Percentiles rank a stretch among this genome's conserved stretches.
Evolutionary conservation across 2,113 vertebrate genomes (phyloP).

Genomic region (Engraulis encrasicolus): DNA sequence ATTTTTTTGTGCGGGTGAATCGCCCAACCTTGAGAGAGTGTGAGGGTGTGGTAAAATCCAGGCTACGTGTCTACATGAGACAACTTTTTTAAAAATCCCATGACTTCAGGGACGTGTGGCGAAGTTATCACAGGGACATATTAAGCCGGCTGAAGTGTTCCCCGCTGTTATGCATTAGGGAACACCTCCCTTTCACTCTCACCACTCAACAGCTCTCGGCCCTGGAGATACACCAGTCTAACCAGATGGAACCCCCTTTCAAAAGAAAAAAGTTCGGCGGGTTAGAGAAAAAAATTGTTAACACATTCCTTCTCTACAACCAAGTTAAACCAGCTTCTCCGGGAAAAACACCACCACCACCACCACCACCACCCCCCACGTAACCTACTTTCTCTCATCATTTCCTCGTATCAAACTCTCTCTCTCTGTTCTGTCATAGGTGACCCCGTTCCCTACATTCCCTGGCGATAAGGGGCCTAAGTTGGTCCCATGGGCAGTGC

Average conservation of each 20-base stretch:
- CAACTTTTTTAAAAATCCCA: background rate
- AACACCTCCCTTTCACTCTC: background rate
- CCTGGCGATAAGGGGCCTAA: background rate
- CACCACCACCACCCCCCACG: no score
- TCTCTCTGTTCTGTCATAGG: no score
- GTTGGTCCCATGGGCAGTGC: background rate
- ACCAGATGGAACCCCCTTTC: background rate
- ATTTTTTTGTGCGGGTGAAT: no score
- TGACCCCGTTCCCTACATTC: slow-evolving; percentile 11
- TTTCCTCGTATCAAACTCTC: background rate
- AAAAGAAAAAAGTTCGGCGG: background rate
- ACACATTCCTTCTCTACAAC: background rate
- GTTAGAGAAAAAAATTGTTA: background rate
- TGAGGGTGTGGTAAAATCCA: no score
- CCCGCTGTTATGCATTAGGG: background rate
- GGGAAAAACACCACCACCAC: background rate
- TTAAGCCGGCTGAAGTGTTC: background rate
- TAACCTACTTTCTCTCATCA: background rate
- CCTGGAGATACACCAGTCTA: background rate
- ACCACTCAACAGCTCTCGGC: background rate
- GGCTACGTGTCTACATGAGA: background rate
- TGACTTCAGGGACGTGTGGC: background rate
- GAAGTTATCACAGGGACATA: background rate
- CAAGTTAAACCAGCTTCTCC: background rate
- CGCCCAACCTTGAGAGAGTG: no score